Percentiles rank a stretch among this genome's conserved stretches.
Evolutionary conservation across 2,797 vertebrate genomes (phyloP).

Genomic region (Myotis myotis): DNA sequence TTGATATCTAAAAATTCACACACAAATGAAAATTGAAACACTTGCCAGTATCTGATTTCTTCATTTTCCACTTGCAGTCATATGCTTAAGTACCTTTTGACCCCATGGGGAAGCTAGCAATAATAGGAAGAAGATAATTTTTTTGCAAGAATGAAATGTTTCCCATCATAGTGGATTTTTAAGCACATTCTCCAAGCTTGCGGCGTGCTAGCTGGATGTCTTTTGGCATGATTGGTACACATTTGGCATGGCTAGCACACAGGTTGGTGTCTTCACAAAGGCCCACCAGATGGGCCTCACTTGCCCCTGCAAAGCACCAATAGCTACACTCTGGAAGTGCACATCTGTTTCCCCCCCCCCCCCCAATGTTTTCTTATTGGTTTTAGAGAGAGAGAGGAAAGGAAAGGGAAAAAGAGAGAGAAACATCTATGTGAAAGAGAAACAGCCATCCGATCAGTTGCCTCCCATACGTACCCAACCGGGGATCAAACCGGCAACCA

Average conservation of each 20-base stretch:
- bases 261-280: background rate
- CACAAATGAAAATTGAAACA: background rate
- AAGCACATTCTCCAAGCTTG: background rate
- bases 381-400: no score
- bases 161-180: background rate
- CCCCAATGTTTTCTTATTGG: no score
- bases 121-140: background rate
- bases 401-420: no score
- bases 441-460: no score
- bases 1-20: background rate
- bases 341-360: no score
- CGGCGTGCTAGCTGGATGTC: background rate
- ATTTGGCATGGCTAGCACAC: background rate
- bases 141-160: background rate
- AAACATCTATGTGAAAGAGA: no score
- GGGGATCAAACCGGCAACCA: no score
- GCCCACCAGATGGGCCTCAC: background rate
- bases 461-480: no score
- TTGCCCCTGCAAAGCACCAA: constrained; percentile 88
- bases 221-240: background rate
- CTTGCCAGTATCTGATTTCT: background rate
- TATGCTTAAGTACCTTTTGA: background rate
- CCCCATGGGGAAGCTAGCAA: background rate
- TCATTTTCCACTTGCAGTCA: background rate
- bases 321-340: constrained; percentile 90